These are phyloP conservation scores for Pocillopora damicornis DNA, from an alignment of 64 coral and sea anemone species.

Conservation along the genomic window DNA sequence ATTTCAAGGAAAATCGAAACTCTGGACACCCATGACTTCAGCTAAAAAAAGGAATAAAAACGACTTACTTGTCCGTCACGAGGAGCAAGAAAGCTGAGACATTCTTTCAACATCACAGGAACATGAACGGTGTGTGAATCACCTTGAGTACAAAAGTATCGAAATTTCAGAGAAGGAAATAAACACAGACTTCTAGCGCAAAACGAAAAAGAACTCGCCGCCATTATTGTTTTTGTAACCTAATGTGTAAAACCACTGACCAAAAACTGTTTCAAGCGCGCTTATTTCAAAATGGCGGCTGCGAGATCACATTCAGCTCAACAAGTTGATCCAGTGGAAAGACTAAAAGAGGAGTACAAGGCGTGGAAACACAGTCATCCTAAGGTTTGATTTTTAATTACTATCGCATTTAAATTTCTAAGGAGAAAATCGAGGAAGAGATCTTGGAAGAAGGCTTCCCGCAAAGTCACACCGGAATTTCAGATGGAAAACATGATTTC, in stretches of 20 bases:
- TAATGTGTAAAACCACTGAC: constrained; percentile 34
- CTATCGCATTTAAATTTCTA: not conserved
- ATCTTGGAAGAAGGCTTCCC: not conserved
- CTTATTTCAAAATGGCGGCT: constrained; percentile 37
- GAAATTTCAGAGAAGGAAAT: constrained; percentile 46
- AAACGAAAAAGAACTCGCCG: constrained; percentile 39
- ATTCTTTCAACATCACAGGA: constrained; percentile 85
- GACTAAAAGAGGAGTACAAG: constrained; percentile 74
- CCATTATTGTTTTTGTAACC: constrained; percentile 39
- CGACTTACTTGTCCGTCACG: constrained; percentile 65
- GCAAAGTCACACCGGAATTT: no score
- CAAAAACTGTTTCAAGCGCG: constrained; percentile 10
- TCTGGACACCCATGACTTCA: no score
- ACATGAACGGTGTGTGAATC: constrained; percentile 77
- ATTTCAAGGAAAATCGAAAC: no score
- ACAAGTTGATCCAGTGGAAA: constrained; percentile 66
- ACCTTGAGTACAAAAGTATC: constrained; percentile 58
- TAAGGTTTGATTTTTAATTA: constrained; percentile 17
- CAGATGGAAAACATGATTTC: no score
- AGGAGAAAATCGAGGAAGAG: not conserved
- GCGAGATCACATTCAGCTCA: not conserved
- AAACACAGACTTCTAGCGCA: constrained; percentile 60
- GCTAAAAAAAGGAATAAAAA: not conserved
- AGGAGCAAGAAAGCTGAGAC: constrained; percentile 78
- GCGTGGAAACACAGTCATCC: constrained; percentile 83